Evolutionary conservation across 2,797 vertebrate genomes (phyloP), one percentile per base, ranked within the genome.

Genomic region (Passerculus sandwichensis): DNA sequence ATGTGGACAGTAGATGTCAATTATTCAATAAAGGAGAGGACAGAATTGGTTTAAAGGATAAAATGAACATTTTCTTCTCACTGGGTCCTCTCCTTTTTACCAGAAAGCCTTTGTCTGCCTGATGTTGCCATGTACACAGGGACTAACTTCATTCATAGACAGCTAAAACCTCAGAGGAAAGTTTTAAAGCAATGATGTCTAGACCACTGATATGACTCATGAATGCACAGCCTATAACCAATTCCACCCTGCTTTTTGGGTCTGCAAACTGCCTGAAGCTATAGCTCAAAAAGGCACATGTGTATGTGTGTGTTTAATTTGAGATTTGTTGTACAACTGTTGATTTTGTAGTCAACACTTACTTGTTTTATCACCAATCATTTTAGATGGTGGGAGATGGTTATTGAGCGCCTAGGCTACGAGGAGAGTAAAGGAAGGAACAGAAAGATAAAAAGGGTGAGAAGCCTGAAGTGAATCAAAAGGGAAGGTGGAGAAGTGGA

Each of bases 151-250:
- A 64, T 62, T 85, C 2, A 6, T 48, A 91, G 92, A 85, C 84
- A 88, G 69, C 36, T 91, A 80, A 95, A 76, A 88, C 85, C 89
- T 94, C 67, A 94, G 42, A 91, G 74, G 85, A 47, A 85, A 82
- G 42, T 93, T 91, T 86, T 82, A 79, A 90, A 88, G 66, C 48
- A 45, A n/a, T 64, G 64, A 14, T 96, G 95, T 97, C 96, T 96
- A 95, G 93, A 91, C 91, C n/a, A 15, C 66, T 85, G 91, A 93
- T 83, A 36, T 96, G 92, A 96, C 73, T 95, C 92, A 94, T 64
- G 60, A 89, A 83, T 64, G 56, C 59, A 87, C 30, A 87, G 73
- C 59, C 42, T 85, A 44, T 90, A 95, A 92, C 80, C 60, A 51
- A 13, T 79, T 94, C 88, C 61, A 78, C 45, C 13, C 76, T 93